These are phyloP conservation scores for Lasioglossum figueresi DNA, from an alignment of 2,888 invertebrate species.

Conservation along the genomic window DNA sequence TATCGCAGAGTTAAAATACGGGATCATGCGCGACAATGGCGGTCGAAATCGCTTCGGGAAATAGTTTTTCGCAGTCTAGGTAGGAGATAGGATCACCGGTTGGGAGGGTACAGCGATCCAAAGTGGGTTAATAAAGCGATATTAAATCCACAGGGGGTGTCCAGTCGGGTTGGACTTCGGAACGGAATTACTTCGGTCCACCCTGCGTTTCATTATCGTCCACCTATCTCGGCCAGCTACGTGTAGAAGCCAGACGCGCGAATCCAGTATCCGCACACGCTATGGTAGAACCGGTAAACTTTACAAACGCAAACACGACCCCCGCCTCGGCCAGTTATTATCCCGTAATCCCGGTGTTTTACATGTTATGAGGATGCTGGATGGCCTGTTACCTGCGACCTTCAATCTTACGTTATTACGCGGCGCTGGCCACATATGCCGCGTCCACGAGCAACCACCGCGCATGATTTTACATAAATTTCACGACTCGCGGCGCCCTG, in stretches of 20 bases:
- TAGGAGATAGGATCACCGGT: slow-evolving; percentile 19
- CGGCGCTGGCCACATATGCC: slow-evolving; percentile 58
- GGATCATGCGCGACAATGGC: not conserved
- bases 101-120: slow-evolving; percentile 55
- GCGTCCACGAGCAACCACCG: slow-evolving; percentile 36
- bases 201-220: slow-evolving; percentile 78
- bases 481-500: slow-evolving; percentile 60
- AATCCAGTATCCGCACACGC: slow-evolving; percentile 15
- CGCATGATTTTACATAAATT: slow-evolving; percentile 81
- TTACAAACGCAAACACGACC: slow-evolving; percentile 63
- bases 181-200: slow-evolving; percentile 71
- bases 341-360: slow-evolving; percentile 81
- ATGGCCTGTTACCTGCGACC: slow-evolving; percentile 74
- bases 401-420: slow-evolving; percentile 79
- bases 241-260: slow-evolving; percentile 14
- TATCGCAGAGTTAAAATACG: not conserved
- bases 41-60: not conserved
- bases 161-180: slow-evolving; percentile 73
- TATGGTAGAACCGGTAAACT: slow-evolving; percentile 50
- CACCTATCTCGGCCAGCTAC: slow-evolving; percentile 52
- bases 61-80: not conserved
- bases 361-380: slow-evolving; percentile 76
- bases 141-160: slow-evolving; percentile 82
- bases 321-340: slow-evolving; percentile 72
- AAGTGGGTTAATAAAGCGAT: slow-evolving; percentile 83